Percentiles rank a stretch among this genome's conserved stretches.
These are phyloP conservation scores for Temnopleurus reevesii DNA, from an alignment of 53 echinoderm and acorn worm genomes.

Conservation along the genomic window DNA sequence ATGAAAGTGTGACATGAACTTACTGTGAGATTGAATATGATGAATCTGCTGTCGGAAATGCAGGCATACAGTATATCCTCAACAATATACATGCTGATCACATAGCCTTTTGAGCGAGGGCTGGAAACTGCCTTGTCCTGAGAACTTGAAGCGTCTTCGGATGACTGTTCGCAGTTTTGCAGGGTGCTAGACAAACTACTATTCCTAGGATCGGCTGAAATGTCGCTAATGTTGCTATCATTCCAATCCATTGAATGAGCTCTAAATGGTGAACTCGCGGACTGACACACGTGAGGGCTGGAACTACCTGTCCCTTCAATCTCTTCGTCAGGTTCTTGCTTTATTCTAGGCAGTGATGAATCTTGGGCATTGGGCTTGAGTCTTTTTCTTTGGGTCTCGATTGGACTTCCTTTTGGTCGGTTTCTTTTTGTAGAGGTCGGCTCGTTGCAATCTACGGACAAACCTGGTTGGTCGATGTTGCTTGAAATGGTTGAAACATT, in stretches of 20 bases:
- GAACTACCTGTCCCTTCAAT: background rate
- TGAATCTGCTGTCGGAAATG: conserved; percentile 52
- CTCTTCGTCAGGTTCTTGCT: background rate
- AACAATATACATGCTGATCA: conserved; percentile 48
- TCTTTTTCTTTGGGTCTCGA: background rate
- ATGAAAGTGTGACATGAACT: too few relatives aligned
- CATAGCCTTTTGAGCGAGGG: conserved; percentile 6
- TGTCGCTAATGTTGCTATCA: background rate
- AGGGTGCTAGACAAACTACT: background rate
- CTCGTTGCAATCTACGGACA: background rate
- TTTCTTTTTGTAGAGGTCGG: background rate
- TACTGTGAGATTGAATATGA: conserved; percentile 40
- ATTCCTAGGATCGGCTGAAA: background rate
- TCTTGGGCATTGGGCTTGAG: background rate
- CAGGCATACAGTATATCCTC: conserved; percentile 23
- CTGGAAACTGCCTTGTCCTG: background rate
- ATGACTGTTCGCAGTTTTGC: background rate
- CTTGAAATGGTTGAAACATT: background rate
- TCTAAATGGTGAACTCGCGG: background rate
- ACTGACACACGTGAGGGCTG: background rate
- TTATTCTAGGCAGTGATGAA: background rate
- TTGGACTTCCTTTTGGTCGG: background rate
- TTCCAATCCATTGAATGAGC: background rate
- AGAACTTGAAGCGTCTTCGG: background rate
- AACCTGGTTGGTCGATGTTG: background rate